Evolutionary conservation across 37 sponge, comb jelly and placozoan genomes (phyloP).

Genomic region (Halisarca cf. caerulea): DNA sequence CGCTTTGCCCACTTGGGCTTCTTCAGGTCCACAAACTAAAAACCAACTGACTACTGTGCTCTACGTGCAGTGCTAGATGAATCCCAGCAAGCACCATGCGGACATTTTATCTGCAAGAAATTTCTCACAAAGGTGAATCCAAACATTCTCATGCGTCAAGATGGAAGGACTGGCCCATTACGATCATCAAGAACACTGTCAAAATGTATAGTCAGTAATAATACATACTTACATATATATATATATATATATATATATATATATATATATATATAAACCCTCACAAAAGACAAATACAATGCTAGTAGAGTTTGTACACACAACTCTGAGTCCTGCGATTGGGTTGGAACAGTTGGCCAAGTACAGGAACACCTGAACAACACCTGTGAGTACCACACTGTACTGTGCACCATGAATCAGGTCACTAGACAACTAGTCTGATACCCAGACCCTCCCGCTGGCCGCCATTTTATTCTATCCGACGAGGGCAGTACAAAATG

Average conservation of each 20-base stretch:
- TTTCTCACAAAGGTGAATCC: neutral
- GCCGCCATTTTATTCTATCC: no score
- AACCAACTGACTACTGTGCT: no score
- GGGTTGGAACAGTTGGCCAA: neutral
- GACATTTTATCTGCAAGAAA: constrained; percentile 11
- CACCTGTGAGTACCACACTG: neutral
- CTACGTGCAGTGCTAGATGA: neutral
- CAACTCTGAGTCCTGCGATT: neutral
- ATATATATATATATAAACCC: neutral
- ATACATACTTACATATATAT: neutral
- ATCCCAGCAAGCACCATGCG: constrained; percentile 3
- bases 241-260: neutral
- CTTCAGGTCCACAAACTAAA: no score
- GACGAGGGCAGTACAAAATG: no score
- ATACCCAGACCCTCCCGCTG: no score
- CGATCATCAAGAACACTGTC: no score
- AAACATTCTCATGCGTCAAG: no score
- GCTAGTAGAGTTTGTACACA: neutral
- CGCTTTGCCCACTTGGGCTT: no score
- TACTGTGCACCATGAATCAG: neutral
- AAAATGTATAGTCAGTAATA: no score
- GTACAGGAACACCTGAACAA: neutral
- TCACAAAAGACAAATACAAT: neutral
- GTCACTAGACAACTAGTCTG: no score
- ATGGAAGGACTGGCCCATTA: no score